Percentiles rank a stretch among this genome's conserved stretches.
These are phyloP conservation scores for Rattus rattus DNA, from an alignment of 2,113 vertebrate species.

Conservation along the genomic window DNA sequence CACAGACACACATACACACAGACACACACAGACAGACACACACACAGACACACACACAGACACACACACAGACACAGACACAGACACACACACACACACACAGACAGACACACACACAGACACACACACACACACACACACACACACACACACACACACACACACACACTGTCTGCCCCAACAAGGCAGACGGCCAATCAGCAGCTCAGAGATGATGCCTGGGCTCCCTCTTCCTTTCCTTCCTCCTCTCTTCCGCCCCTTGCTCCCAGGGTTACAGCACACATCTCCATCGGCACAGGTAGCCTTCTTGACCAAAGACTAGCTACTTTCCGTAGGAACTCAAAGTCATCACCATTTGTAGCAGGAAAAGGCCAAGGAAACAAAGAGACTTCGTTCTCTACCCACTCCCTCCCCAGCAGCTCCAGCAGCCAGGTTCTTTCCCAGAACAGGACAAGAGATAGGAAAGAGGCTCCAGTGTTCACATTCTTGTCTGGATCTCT, in stretches of 20 bases:
- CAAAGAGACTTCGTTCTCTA: slow-evolving; percentile 52
- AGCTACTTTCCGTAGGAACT: slow-evolving; percentile 53
- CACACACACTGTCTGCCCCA: too few species aligned
- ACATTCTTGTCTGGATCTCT: background rate
- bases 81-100: too few species aligned
- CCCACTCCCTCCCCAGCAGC: background rate
- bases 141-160: too few species aligned
- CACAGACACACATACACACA: too few species aligned
- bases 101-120: too few species aligned
- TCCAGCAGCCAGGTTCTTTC: slow-evolving; percentile 30
- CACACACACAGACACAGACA: too few species aligned
- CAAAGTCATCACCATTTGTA: slow-evolving; percentile 45
- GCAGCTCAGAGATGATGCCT: background rate
- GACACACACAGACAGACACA: too few species aligned
- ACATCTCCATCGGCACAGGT: background rate
- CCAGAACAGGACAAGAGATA: slow-evolving; percentile 55
- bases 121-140: too few species aligned
- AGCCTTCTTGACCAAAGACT: slow-evolving; percentile 34
- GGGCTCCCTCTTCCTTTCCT: background rate
- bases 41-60: too few species aligned
- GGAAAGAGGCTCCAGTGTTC: slow-evolving; percentile 50
- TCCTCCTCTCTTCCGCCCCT: background rate
- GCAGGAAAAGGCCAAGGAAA: slow-evolving; percentile 36
- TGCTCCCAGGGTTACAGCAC: background rate
- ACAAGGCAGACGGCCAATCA: background rate